A percentile compares a stretch with the other conserved stretches of the same genome.
phyloP scores from a whole-genome alignment of 2,113 vertebrate genomes.

The Periophthalmodon schlosseri region DNA sequence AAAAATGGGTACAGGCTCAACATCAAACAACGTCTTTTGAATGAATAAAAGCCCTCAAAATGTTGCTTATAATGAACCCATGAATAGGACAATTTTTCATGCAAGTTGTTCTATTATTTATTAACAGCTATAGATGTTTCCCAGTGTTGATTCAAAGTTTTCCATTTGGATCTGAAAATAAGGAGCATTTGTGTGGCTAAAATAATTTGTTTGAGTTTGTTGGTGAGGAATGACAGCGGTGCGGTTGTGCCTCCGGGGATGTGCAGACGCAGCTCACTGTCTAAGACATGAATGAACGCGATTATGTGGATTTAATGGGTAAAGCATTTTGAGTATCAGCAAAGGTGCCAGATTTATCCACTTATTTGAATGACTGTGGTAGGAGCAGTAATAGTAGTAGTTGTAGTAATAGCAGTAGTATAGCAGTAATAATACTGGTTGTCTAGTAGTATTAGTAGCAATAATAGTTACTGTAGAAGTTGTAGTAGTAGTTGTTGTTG shows the following conservation, averaged over 20 bases:
- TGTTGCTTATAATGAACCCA: too few relatives aligned
- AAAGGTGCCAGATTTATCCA: not conserved
- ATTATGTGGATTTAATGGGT: not conserved
- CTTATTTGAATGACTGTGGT: too few relatives aligned
- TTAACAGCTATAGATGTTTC: not conserved
- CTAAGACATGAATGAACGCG: not conserved
- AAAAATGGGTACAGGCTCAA: too few relatives aligned
- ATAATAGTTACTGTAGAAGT: too few relatives aligned
- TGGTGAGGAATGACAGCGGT: not conserved
- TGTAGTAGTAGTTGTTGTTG: too few relatives aligned
- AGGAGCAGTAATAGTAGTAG: not conserved
- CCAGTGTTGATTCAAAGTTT: not conserved
- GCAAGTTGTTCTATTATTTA: too few relatives aligned
- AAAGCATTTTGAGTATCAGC: not conserved
- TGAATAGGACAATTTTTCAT: too few relatives aligned
- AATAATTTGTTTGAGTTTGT: not conserved
- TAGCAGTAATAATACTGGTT: too few relatives aligned
- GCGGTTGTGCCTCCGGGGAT: not conserved
- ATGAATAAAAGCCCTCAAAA: too few relatives aligned
- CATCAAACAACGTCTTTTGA: too few relatives aligned
- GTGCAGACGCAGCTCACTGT: not conserved
- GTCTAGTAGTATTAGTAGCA: too few relatives aligned
- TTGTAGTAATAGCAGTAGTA: too few relatives aligned
- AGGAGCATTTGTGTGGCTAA: not conserved
- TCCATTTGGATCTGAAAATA: not conserved